Percentiles rank a stretch among this genome's conserved stretches.
Conservation (phyloP, 2,113 vertebrate genomes). For the Passer montanus region DNA sequence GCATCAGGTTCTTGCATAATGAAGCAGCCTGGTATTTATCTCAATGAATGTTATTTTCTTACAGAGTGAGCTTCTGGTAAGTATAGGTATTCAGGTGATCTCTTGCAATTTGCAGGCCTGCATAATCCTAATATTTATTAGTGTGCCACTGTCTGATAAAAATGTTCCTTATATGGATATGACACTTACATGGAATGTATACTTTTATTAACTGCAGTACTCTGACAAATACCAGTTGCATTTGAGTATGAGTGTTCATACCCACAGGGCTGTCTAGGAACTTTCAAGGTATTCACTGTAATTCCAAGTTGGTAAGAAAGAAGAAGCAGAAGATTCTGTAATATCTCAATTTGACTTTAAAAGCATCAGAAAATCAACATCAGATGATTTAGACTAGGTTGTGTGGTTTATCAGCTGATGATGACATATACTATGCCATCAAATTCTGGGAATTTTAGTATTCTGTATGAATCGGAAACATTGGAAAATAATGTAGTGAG, state of each 20-base stretch:
- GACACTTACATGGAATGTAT: not conserved
- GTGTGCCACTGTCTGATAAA: not conserved
- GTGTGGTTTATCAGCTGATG: not conserved
- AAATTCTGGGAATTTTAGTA: not conserved
- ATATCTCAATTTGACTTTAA: not conserved
- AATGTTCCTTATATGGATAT: not conserved
- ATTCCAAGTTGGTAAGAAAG: not conserved
- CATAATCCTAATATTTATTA: slow-evolving; percentile 36
- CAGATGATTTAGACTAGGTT: not conserved
- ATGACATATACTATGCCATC: not conserved
- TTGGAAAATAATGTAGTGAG: not conserved
- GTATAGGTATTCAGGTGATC: not conserved
- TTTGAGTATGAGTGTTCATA: not conserved
- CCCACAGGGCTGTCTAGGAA: not conserved
- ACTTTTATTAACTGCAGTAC: not conserved
- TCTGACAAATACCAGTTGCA: not conserved
- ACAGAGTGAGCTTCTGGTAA: not conserved
- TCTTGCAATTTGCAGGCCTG: not conserved
- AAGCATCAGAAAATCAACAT: not conserved
- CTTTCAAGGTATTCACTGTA: not conserved
- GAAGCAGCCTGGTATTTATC: not conserved
- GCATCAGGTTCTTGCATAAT: not conserved
- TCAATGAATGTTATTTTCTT: not conserved
- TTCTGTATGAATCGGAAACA: not conserved
- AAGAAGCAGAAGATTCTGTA: not conserved